phyloP scores from a whole-genome alignment of 2,113 vertebrate species.

The Pseudorasbora parva region DNA sequence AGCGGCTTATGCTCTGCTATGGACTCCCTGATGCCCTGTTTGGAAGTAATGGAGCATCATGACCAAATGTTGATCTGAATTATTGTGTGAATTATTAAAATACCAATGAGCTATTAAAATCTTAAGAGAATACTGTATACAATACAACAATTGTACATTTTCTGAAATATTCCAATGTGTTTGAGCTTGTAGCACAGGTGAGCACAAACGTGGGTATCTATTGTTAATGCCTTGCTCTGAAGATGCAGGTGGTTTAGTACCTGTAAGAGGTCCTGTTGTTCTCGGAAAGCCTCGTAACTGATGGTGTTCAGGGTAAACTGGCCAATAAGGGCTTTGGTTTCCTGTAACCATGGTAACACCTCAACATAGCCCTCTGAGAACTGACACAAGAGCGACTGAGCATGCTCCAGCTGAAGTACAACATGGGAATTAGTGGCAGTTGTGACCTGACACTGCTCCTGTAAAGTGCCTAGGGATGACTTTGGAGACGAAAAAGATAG shows the following conservation, averaged over 20 bases:
- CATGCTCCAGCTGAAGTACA: conserved; percentile 81
- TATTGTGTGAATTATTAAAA: not conserved
- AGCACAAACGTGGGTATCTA: not conserved
- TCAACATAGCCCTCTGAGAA: conserved; percentile 79
- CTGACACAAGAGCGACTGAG: conserved; percentile 82
- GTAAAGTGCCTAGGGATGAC: conserved; percentile 71
- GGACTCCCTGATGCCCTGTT: conserved; percentile 82
- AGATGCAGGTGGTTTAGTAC: conserved; percentile 66
- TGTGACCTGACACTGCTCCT: conserved; percentile 76
- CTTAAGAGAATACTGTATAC: not conserved
- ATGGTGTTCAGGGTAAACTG: conserved; percentile 73
- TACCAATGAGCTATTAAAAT: not conserved
- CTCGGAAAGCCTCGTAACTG: conserved; percentile 80
- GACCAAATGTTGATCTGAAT: not conserved
- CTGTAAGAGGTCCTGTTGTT: conserved; percentile 89
- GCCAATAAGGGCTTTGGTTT: conserved; percentile 72
- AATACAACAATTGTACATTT: not conserved
- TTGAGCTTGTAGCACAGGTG: not conserved
- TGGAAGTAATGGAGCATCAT: not conserved
- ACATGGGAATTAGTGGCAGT: conserved; percentile 74
- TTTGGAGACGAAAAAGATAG: conserved; percentile 52
- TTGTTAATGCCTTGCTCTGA: not conserved
- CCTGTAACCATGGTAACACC: conserved; percentile 84
- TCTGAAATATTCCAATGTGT: not conserved
- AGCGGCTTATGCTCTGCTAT: conserved; percentile 85